Percentiles rank a stretch among this genome's conserved stretches.
These are phyloP conservation scores for Dallia pectoralis DNA, from an alignment of 2,797 vertebrate genomes.

Conservation along the genomic window DNA sequence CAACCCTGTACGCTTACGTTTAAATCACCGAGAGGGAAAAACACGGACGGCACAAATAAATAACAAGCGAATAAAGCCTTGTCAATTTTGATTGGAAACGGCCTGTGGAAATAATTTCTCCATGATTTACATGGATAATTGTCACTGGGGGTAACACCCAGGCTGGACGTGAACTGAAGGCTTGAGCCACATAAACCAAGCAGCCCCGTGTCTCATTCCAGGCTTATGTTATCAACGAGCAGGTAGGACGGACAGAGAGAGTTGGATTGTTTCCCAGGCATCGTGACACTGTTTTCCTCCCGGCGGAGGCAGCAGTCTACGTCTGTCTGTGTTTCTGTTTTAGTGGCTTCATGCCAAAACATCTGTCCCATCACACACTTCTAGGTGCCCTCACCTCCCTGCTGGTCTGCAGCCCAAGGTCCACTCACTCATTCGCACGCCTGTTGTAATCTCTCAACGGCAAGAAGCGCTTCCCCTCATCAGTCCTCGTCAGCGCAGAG, in stretches of 20 bases:
- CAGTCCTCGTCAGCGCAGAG: conserved; percentile 17
- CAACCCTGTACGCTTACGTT: conserved; percentile 6
- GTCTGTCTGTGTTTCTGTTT: not conserved
- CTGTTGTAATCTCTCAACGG: conserved; percentile 8
- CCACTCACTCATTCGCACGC: conserved; percentile 9
- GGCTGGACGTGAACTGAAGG: conserved; percentile 25
- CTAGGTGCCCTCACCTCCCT: conserved; percentile 5
- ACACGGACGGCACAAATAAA: conserved; percentile 17
- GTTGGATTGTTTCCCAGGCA: not conserved
- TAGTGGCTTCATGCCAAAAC: conserved; percentile 2
- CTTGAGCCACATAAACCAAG: not conserved
- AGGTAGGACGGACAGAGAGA: not conserved
- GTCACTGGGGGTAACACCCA: conserved; percentile 13
- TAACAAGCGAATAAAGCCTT: conserved; percentile 18
- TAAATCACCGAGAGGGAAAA: not conserved
- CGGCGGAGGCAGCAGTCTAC: not conserved
- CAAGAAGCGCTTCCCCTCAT: conserved; percentile 1
- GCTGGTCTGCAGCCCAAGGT: not conserved
- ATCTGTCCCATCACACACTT: conserved; percentile 5
- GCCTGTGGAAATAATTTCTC: conserved; percentile 9
- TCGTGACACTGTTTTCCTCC: not conserved
- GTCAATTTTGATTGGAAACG: conserved; percentile 25
- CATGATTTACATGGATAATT: conserved; percentile 10
- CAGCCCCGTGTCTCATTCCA: not conserved
- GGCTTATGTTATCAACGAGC: not conserved